phyloP scores from a whole-genome alignment of 1,140 invertebrate genomes.

The Aphelinus atriplicis region DNA sequence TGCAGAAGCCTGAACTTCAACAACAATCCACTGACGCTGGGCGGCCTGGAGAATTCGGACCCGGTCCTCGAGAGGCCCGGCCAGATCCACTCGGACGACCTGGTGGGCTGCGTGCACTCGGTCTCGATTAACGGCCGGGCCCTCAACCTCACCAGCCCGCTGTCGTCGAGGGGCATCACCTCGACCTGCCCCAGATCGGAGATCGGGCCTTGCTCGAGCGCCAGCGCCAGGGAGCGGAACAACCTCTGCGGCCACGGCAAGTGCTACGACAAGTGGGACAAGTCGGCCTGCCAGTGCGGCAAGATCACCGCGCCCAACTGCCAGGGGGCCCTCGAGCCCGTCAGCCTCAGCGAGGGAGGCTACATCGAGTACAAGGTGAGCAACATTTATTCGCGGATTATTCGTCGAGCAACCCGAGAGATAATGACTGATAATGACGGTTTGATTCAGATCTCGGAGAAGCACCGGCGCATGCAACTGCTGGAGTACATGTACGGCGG shows the following conservation, averaged over 20 bases:
- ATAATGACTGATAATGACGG: no score
- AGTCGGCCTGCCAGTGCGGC: conserved; percentile 75
- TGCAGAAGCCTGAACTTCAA: conserved; percentile 91
- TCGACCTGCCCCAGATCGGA: conserved; percentile 79
- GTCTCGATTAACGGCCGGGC: conserved; percentile 85
- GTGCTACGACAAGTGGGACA: conserved; percentile 88
- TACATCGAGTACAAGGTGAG: conserved; percentile 77
- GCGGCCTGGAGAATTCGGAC: conserved; percentile 84
- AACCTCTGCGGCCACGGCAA: conserved; percentile 74
- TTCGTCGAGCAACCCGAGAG: no score
- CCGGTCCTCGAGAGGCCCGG: conserved; percentile 86
- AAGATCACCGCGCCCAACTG: conserved; percentile 82
- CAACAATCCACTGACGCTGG: conserved; percentile 85
- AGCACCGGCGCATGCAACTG: conserved; percentile 85
- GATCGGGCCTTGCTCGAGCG: conserved; percentile 68
- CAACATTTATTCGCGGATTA: background rate
- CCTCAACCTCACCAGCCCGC: conserved; percentile 81
- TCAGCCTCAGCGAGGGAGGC: conserved; percentile 80
- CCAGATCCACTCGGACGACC: conserved; percentile 90
- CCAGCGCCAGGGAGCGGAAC: conserved; percentile 59
- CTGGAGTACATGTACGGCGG: conserved; percentile 80
- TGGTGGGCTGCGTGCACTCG: conserved; percentile 92
- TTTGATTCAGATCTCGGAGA: conserved; percentile 74
- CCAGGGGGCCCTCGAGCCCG: conserved; percentile 77
- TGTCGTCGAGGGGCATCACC: conserved; percentile 76